Evolutionary conservation across 1,140 invertebrate genomes (phyloP), one percentile per base, ranked within the genome.

Genomic region (Calycopis cecrops): DNA sequence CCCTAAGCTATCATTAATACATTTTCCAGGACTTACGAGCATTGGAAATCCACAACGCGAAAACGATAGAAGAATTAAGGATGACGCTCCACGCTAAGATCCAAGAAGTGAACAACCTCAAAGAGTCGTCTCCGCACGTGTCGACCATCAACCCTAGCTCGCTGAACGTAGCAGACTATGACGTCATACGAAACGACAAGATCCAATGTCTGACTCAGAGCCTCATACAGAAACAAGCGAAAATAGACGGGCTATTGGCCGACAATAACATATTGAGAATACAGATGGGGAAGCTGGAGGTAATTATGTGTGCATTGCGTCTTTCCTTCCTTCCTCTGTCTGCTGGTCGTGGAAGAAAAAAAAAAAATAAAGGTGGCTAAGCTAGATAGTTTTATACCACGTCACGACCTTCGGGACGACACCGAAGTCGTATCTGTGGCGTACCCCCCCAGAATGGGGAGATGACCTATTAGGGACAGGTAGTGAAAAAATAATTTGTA

Each of bases 241-340:
- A 91, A 60, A 82, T 97, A 14, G 95, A 96, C 73, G 88, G 90
- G 50, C 80, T 95, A 33, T 91, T 93, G 52, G 93, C 94, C 2
- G 94, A 96, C 69, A 93, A 94, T 74, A 95, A 95, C 87, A 94
- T 94, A 35, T 85, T 96, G 18, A 88, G 90, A 60, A 86, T 96
- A 57, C 94, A 95, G 69, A 73, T 96, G 40, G 94, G 96, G 74
- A 92, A 94, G 78, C 78, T 93, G 17, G 93, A 95, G 89, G 94
- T 93, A 65, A n/a, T n/a, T n/a, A n/a, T n/a, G n/a, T 79, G 67
- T 71, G 28, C 35, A 18, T 38, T 16, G 11, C n/a, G 8, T n/a
- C n/a, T 42, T 4, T 21, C 18, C 11, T 10, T 35, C n/a, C 2
- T 14, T 17, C 1, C 12, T 16, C 0, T 17, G 11, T 33, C 6